Base-by-base conservation (phyloP, 2,113 vertebrate species). In the Gnathonemus longibarbis region DNA sequence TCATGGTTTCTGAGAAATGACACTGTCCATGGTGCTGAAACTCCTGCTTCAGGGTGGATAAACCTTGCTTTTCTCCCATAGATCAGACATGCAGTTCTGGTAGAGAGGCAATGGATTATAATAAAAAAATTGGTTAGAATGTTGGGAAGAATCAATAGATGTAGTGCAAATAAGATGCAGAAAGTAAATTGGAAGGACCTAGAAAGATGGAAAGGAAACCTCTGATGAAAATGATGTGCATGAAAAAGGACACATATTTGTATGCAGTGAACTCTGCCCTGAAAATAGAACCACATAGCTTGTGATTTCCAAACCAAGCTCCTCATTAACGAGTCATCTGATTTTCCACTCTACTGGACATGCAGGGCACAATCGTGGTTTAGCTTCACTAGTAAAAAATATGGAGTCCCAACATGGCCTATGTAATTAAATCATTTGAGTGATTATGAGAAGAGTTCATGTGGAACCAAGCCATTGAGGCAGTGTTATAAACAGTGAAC, bases 321-420 rank as follows among this genome's bases (percentile, higher is more conserved):
- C 90, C 84, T 91, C 53, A 74, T 89, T 89, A 85, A 89, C 52
- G 86, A 83, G 70, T 24, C 74, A 93, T 93, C 91, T 92, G 89
- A 93, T 94, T 94, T 94, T 93, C 92, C 93, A 93, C 92, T 92
- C 91, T 91, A 89, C 90, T 91, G 92, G 92, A 92, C 93, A 94
- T 92, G 91, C 90, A 91, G 92, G 92, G 93, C 91, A 92, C 89
- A 80, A 42, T 90, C 91, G 90, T 13, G n/a, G 87, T 91, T 89
- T 48, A 90, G 35, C 46, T 58, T 85, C 39, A 3, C 48, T 48
- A 84, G 39, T 24, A 56, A 46, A 15, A 48, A 31, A 49, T 45
- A 58, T 4, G 42, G n/a, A 21, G 19, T 4, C 58, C 88, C 62
- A 58, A 17, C n/a, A 27, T 88, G 91, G 86, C 89, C 50, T 24